Base-by-base conservation (phyloP, 1,140 invertebrate genomes). In the Saccostrea echinata region DNA sequence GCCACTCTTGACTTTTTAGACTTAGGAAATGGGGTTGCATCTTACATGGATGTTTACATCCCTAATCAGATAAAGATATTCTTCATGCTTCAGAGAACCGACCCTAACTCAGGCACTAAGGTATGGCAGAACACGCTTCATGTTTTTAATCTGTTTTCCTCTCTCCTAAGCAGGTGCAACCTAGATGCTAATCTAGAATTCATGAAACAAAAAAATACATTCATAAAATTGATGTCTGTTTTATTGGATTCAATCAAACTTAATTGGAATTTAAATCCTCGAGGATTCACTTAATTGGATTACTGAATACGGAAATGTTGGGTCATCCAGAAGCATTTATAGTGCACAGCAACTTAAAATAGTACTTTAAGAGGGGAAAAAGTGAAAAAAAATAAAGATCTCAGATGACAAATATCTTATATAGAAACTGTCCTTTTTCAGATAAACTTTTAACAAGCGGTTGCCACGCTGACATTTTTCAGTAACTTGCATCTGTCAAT, bases 141-240 rank as follows among this genome's bases (percentile, higher is more conserved):
- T 21, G 55, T 76, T 76, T 76, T 76, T 76, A 76, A 35, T 76
- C 68, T 33, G 13, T 33, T 76, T 33, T 33, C 27, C 12, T 30
- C 68, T 24, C 55, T 76, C 18, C n/a, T 1, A 61, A 76, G 27
- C 68, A 30, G 68, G 68, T 76, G 68, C 30, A 76, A 27, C 68
- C 68, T 76, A 76, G 68, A 76, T 33, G 33, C 68, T 76, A 30
- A 76, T 76, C 68, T 76, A 76, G 11, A 27, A 76, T 30, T 76
- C 68, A 76, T 76, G 30, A 16, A 76, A 30, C 24, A n/a, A 76
- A 76, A 76, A 76, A 76, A 30, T 76, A 18, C 13, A 76, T 27
- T 76, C 68, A 76, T 76, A 76, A 76, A 76, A 6, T 27, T 76
- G 24, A 76, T 76, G 68, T 76, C 27, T 33, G 68, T 76, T 76